Evolutionary conservation across 2,797 vertebrate genomes (phyloP).

Genomic region (Varecia variegata): DNA sequence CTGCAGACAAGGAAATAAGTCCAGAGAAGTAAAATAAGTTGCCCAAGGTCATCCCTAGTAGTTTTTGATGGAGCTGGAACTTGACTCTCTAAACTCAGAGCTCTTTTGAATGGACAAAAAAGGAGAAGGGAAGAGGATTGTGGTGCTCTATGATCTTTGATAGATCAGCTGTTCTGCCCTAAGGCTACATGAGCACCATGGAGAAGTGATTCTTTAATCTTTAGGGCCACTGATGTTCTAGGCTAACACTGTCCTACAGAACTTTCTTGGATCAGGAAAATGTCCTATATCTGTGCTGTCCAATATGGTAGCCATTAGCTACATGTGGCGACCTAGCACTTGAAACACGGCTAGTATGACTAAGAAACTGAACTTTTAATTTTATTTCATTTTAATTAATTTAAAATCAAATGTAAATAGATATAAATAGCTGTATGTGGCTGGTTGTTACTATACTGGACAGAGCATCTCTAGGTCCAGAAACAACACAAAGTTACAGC

Average conservation of each 20-base stretch:
- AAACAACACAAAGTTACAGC: not conserved
- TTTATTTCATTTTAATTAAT: slow-evolving; percentile 28
- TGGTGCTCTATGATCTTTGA: not conserved
- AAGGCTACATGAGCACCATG: not conserved
- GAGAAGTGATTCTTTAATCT: slow-evolving; percentile 31
- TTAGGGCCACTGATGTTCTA: not conserved
- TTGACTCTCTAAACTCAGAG: not conserved
- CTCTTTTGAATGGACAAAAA: not conserved
- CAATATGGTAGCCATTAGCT: not conserved
- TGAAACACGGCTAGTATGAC: not conserved
- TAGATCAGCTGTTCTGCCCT: not conserved
- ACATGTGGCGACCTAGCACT: not conserved
- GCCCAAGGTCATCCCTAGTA: not conserved
- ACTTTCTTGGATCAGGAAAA: slow-evolving; percentile 33
- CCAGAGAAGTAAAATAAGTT: slow-evolving; percentile 17
- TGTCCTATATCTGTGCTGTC: not conserved
- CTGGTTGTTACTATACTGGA: not conserved
- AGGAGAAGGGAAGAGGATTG: not conserved
- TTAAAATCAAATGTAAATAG: slow-evolving; percentile 29
- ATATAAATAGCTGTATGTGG: not conserved
- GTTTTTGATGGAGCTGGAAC: not conserved
- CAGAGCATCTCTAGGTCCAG: not conserved
- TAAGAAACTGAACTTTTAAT: not conserved
- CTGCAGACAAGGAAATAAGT: slow-evolving; percentile 7
- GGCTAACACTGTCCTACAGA: not conserved